Percentiles rank a stretch among this genome's conserved stretches.
Conservation (phyloP, 2,888 invertebrate species). For the Eurytoma adleriae region DNA sequence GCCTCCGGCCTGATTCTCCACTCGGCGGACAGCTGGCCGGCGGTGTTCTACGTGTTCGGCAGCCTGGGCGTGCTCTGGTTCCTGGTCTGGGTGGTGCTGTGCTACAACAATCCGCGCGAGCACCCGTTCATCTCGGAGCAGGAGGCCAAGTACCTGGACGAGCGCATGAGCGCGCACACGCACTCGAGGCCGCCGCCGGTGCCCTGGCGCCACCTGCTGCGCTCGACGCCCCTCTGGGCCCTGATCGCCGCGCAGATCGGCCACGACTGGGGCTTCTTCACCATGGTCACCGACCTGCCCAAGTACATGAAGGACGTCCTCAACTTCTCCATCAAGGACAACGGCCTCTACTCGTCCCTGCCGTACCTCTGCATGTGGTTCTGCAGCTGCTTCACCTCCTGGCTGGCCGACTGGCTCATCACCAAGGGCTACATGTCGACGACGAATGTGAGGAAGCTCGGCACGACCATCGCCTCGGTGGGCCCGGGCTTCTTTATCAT, state of each 20-base stretch:
- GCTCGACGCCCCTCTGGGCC: slow-evolving; percentile 85
- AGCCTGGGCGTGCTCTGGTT: slow-evolving; percentile 86
- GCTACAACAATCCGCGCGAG: slow-evolving; percentile 72
- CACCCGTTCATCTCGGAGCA: slow-evolving; percentile 74
- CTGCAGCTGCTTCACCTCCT: slow-evolving; percentile 72
- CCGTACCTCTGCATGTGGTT: slow-evolving; percentile 77
- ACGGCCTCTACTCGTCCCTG: slow-evolving; percentile 75
- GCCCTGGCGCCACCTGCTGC: slow-evolving; percentile 70
- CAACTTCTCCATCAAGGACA: slow-evolving; percentile 74
- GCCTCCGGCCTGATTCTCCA: slow-evolving; percentile 84
- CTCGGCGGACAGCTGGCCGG: slow-evolving; percentile 82
- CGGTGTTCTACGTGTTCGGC: slow-evolving; percentile 91
- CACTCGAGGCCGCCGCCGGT: slow-evolving; percentile 67
- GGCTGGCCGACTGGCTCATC: slow-evolving; percentile 75
- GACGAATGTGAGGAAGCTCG: slow-evolving; percentile 76
- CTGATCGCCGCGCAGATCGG: slow-evolving; percentile 81
- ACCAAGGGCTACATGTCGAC: slow-evolving; percentile 69
- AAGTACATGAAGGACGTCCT: slow-evolving; percentile 76
- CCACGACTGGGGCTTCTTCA: slow-evolving; percentile 74
- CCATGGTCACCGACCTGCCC: slow-evolving; percentile 74
- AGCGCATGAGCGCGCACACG: slow-evolving; percentile 70
- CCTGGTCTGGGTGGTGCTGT: slow-evolving; percentile 79
- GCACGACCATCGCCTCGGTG: slow-evolving; percentile 76
- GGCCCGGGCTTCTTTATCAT: slow-evolving; percentile 77
- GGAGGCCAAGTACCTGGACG: slow-evolving; percentile 70